Conservation (phyloP, 2,113 vertebrate species). For the Triplophysa siluroides region DNA sequence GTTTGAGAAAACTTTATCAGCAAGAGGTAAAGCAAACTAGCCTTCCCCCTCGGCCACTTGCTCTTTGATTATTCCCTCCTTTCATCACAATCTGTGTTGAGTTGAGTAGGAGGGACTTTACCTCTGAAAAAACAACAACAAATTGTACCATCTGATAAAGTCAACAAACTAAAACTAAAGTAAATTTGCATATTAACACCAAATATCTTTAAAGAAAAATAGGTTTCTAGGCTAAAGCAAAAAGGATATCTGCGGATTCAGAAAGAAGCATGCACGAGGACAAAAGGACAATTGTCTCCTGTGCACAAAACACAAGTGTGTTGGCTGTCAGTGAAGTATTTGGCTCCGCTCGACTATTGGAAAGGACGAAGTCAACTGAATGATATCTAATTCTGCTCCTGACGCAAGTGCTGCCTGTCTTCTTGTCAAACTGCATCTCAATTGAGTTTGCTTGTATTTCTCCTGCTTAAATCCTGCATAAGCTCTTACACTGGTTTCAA, state of each 20-base stretch:
- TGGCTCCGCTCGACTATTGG: slow-evolving; percentile 19
- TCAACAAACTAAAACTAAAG: background rate
- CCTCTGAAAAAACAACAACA: slow-evolving; percentile 19
- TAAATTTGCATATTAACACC: background rate
- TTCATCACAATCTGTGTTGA: slow-evolving; percentile 21
- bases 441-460: background rate
- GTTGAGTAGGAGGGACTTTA: background rate
- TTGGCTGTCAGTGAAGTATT: slow-evolving; percentile 23
- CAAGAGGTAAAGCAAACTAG: slow-evolving; percentile 25
- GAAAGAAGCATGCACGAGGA: slow-evolving; percentile 32
- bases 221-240: background rate
- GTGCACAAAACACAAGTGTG: slow-evolving; percentile 17
- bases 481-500: slow-evolving; percentile 10
- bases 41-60: slow-evolving; percentile 3
- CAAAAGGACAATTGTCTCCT: slow-evolving; percentile 50
- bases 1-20: slow-evolving; percentile 11
- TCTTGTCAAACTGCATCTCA: slow-evolving; percentile 16
- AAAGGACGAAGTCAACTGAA: slow-evolving; percentile 30
- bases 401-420: slow-evolving; percentile 15
- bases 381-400: slow-evolving; percentile 35
- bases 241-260: slow-evolving; percentile 15
- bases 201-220: background rate
- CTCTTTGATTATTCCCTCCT: slow-evolving; percentile 28
- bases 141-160: slow-evolving; percentile 10
- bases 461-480: slow-evolving; percentile 2